phyloP scores from a whole-genome alignment of 92 coral and sea anemone genomes.

The Anthopleura xanthogrammica region DNA sequence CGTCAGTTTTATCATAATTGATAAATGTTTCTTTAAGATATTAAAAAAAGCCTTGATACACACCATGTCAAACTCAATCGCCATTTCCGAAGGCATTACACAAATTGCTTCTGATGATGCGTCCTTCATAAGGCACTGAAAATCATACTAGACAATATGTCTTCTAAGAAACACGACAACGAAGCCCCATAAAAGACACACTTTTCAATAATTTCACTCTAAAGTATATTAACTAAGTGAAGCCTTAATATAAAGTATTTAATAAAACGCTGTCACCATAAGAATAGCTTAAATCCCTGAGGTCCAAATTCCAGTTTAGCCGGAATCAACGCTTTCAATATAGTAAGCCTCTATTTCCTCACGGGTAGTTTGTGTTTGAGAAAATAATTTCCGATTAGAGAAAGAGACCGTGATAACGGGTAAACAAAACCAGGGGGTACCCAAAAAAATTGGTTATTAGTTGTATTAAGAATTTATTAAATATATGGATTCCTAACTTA shows the following conservation, averaged over 20 bases:
- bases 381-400: not conserved
- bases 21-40: not conserved
- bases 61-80: not conserved
- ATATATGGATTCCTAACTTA: not conserved
- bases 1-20: not conserved
- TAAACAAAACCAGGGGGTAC: constrained; percentile 7
- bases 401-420: not conserved
- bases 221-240: not conserved
- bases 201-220: not conserved
- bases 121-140: not conserved
- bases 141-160: not conserved
- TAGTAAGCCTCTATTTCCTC: constrained; percentile 20
- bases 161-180: not conserved
- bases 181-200: not conserved
- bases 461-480: not conserved
- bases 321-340: constrained; percentile 7
- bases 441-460: not conserved
- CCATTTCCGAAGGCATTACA: not conserved
- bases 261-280: not conserved
- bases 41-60: not conserved
- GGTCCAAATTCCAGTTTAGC: not conserved
- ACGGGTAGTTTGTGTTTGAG: not conserved
- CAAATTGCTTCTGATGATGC: not conserved
- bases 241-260: not conserved
- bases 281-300: not conserved